Evolutionary conservation across 2,888 invertebrate genomes (phyloP), one percentile per base, ranked within the genome.

Genomic region (Platycheirus rosarum): DNA sequence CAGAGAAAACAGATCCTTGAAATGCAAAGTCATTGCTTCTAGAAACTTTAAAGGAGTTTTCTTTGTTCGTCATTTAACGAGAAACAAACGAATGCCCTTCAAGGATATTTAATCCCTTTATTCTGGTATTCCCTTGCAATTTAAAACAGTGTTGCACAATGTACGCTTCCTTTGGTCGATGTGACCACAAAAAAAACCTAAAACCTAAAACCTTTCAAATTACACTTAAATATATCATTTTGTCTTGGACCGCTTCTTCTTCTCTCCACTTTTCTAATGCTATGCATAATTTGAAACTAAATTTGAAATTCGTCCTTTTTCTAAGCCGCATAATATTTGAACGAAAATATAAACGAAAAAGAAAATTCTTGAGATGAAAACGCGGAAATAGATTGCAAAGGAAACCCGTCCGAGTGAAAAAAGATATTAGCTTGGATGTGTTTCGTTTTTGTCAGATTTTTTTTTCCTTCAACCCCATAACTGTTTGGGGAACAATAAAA

Each of bases 231-330:
- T n/a, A 68, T 62, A 68, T 57, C 32, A 40, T 37, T 29, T 55
- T 57, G 29, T 49, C n/a, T n/a, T n/a, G n/a, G n/a, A n/a, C n/a
- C n/a, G 57, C 18, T 35, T 16, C 5, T 8, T 35, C 18, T 51
- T 40, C n/a, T 18, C 7, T 20, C 16, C 6, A 26, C 14, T 37
- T 7, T 18, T 14, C 44, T 80, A 51, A 60, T 70, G 49, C 49
- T 65, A 42, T 65, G 75, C 79, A 80, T 80, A 80, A 80, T 75
- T 80, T 74, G 44, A 53, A 65, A 29, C 32, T 44, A 18, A 57
- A 74, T 49, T 16, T 6, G 2, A 18, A 32, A 48, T n/a, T 68
- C 48, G 48, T 57, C 49, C 68, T 62, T 20, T 74, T 55, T 40
- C 29, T 42, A 63, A 68, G 55, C 68, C 74, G 48, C 63, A 70